Conservation (phyloP, 2,888 invertebrate species). For the Pterostichus madidus region DNA sequence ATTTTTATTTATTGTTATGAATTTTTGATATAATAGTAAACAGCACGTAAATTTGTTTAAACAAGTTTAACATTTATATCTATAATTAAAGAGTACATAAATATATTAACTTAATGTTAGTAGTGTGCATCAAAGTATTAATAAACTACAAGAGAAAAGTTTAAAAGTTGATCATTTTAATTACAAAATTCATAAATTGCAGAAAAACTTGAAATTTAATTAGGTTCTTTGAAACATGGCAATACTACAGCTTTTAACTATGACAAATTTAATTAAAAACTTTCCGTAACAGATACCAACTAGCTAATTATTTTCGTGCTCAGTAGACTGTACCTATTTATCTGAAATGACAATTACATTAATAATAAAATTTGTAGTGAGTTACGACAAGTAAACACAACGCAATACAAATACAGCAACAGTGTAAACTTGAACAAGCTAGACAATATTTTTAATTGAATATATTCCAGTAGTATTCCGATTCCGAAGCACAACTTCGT, state of each 20-base stretch:
- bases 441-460: too few relatives aligned
- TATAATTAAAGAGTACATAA: slow-evolving; percentile 2
- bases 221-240: slow-evolving; percentile 56
- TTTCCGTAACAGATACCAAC: slow-evolving; percentile 45
- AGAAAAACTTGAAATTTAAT: slow-evolving; percentile 55
- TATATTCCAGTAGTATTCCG: too few relatives aligned
- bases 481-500: too few relatives aligned
- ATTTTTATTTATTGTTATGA: too few relatives aligned
- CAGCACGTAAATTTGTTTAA: too few relatives aligned
- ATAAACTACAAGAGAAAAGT: slow-evolving; percentile 25
- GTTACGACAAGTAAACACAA: slow-evolving; percentile 3
- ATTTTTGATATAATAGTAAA: too few relatives aligned
- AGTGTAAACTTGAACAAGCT: background rate
- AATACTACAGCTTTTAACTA: slow-evolving; percentile 53
- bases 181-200: slow-evolving; percentile 52
- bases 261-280: slow-evolving; percentile 60
- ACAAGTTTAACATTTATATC: too few relatives aligned
- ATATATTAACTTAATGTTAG: background rate
- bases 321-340: slow-evolving; percentile 43
- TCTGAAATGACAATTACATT: slow-evolving; percentile 31
- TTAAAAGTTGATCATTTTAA: slow-evolving; percentile 52
- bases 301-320: slow-evolving; percentile 55
- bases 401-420: background rate
- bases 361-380: slow-evolving; percentile 5
- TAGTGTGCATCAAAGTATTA: slow-evolving; percentile 36